These are phyloP conservation scores for Cricetomys ansorgei DNA, from an alignment of 2,113 vertebrate species.

Conservation along the genomic window DNA sequence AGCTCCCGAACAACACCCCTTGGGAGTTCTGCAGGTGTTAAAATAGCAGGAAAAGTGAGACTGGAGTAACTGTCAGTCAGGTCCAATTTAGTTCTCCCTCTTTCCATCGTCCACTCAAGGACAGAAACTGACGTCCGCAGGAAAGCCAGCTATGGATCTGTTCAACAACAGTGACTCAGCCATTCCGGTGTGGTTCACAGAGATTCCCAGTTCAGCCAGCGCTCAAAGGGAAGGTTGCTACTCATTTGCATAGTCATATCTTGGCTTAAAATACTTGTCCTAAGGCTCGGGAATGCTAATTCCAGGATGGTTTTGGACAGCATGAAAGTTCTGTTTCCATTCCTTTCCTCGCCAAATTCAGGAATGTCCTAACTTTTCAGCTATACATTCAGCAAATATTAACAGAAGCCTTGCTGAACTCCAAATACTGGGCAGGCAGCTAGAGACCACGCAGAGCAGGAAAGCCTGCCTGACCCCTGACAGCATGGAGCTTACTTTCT, in stretches of 20 bases:
- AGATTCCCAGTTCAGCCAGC: not conserved
- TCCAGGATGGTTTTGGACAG: not conserved
- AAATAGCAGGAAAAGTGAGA: not conserved
- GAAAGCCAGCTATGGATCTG: not conserved
- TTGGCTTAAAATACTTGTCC: not conserved
- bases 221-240: not conserved
- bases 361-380: slow-evolving; percentile 16
- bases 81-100: not conserved
- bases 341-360: not conserved
- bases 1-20: too few species aligned
- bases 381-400: not conserved
- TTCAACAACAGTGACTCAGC: not conserved
- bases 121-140: not conserved
- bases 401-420: not conserved
- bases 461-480: not conserved
- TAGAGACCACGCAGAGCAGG: not conserved
- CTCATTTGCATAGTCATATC: not conserved
- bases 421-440: not conserved
- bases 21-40: not conserved
- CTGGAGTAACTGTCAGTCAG: not conserved
- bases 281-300: not conserved
- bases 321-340: not conserved
- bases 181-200: not conserved
- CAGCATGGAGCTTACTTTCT: not conserved
- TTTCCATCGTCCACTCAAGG: not conserved